A percentile compares a stretch with the other conserved stretches of the same genome.
These are phyloP conservation scores for Cotesia typhae DNA, from an alignment of 1,140 invertebrate species.

Conservation along the genomic window DNA sequence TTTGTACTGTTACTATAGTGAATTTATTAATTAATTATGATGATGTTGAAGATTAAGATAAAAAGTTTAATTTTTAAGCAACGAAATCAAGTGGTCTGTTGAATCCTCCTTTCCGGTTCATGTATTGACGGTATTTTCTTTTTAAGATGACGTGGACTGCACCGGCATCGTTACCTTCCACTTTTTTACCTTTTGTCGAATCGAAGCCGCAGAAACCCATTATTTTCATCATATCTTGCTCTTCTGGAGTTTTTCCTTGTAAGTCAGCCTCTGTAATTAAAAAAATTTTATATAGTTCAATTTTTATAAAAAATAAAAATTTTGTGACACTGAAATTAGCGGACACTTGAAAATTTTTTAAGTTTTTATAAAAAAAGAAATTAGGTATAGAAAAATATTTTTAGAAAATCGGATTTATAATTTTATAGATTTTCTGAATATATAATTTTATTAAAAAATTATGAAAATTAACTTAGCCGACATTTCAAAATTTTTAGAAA, in stretches of 20 bases:
- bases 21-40: not conserved
- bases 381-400: too few relatives aligned
- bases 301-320: too few relatives aligned
- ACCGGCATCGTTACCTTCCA: conserved; percentile 91
- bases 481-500: too few relatives aligned
- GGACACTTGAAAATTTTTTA: too few relatives aligned
- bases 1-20: conserved; percentile 2
- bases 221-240: conserved; percentile 94
- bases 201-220: conserved; percentile 98
- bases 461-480: too few relatives aligned
- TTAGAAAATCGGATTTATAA: too few relatives aligned
- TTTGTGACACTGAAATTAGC: too few relatives aligned
- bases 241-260: conserved; percentile 86
- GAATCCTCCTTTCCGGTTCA: conserved; percentile 99
- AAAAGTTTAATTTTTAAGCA: conserved; percentile 66
- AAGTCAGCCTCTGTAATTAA: conserved; percentile 72
- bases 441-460: too few relatives aligned
- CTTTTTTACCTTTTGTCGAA: conserved; percentile 94
- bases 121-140: conserved; percentile 97
- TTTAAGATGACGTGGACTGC: conserved; percentile 95
- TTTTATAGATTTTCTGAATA: too few relatives aligned
- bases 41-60: not conserved
- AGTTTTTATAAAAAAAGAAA: too few relatives aligned
- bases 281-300: conserved; percentile 6
- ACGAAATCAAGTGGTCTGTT: conserved; percentile 97